These are phyloP conservation scores for Oscarella lobularis DNA, from an alignment of 37 sponge, comb jelly and placozoan genomes.

Conservation along the genomic window DNA sequence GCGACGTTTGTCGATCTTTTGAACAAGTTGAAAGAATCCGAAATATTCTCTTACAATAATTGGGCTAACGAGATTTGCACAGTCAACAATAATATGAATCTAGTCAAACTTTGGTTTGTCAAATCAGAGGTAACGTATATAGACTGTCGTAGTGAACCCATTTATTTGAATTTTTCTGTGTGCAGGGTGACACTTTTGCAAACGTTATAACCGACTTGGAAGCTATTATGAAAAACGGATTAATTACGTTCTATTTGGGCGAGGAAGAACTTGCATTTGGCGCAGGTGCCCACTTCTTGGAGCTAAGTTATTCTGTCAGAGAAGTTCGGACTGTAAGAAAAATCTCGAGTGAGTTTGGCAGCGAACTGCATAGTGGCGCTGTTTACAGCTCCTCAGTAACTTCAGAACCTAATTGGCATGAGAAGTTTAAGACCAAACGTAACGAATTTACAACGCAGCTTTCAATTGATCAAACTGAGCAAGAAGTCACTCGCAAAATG, in stretches of 20 bases:
- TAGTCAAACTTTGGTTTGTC: neutral
- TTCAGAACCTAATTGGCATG: no score
- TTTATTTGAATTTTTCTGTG: no score
- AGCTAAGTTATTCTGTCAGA: no score
- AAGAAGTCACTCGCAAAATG: neutral
- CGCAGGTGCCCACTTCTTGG: neutral
- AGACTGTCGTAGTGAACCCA: no score
- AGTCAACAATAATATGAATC: neutral
- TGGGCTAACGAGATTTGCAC: neutral
- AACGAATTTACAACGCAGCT: no score
- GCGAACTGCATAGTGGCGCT: no score
- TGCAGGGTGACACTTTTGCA: neutral
- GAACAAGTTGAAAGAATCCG: slow-evolving; percentile 19
- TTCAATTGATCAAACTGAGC: no score
- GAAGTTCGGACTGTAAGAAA: no score
- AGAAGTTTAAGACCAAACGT: no score
- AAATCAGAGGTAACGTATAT: neutral
- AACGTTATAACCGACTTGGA: neutral
- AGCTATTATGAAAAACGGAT: neutral
- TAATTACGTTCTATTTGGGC: neutral
- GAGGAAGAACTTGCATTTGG: neutral
- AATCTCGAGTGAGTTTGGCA: no score
- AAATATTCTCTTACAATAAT: neutral
- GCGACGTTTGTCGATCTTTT: slow-evolving; percentile 37
- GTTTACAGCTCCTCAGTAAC: no score